These are phyloP conservation scores for Euwallacea similis DNA, from an alignment of 1,140 invertebrate genomes.

Conservation along the genomic window DNA sequence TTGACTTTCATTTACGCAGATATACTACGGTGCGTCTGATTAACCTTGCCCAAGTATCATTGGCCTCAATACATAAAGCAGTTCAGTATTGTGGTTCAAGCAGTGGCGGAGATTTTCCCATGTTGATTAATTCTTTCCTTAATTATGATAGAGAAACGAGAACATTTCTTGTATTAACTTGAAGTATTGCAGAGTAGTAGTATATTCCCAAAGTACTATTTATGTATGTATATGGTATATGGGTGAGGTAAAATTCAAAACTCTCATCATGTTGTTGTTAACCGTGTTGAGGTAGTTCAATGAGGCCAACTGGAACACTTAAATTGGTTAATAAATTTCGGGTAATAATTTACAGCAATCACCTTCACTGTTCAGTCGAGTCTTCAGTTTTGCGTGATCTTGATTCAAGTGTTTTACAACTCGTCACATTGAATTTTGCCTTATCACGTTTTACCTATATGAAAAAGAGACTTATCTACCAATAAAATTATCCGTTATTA, in stretches of 20 bases:
- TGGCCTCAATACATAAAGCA: slow-evolving; percentile 36
- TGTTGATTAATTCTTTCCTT: neutral
- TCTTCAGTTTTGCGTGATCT: neutral
- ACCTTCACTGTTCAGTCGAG: too few relatives aligned
- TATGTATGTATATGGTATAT: neutral
- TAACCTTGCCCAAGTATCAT: slow-evolving; percentile 38
- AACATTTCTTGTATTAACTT: too few relatives aligned
- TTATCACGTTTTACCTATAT: neutral
- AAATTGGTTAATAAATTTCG: neutral
- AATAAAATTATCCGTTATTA: neutral
- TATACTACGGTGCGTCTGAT: slow-evolving; percentile 17
- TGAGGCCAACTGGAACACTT: neutral
- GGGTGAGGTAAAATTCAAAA: neutral
- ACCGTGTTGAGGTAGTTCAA: neutral
- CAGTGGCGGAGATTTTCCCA: slow-evolving; percentile 17
- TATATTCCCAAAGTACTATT: neutral
- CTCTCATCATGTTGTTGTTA: neutral
- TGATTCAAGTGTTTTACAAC: neutral
- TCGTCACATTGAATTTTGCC: neutral
- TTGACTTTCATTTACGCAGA: slow-evolving; percentile 31
- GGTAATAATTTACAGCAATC: too few relatives aligned
- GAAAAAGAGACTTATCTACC: neutral
- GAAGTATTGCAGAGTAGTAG: neutral
- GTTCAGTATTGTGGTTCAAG: slow-evolving; percentile 13
- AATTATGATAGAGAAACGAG: too few relatives aligned